Base-by-base conservation (phyloP, 1,140 invertebrate species). In the Meloidogyne chitwoodi region DNA sequence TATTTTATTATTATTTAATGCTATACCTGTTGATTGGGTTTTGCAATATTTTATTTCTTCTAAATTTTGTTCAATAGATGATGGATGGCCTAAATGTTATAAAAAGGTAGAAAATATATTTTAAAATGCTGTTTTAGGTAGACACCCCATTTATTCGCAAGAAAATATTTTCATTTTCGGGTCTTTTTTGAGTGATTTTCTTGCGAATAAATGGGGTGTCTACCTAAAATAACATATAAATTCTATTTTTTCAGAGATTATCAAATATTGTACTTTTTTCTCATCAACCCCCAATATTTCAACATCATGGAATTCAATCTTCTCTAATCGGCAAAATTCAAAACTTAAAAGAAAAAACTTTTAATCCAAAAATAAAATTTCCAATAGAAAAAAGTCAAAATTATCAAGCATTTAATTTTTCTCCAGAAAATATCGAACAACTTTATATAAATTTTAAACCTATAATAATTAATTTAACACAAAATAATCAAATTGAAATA, bases 21-120 rank as follows among this genome's bases (percentile, higher is more conserved):
- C n/a, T 4, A 26, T 74, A 26, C 75, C 75, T 63, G 75, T 76
- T 34, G 75, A 76, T 70, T 76, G 75, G 75, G 74, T 76, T 73
- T 34, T 76, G 2, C 2, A 62, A 6, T 19, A 74, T 41, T 2
- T 76, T 2, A 62, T 76, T 38, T 19, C 6, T 24, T 5, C 75
- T 16, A 76, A 76, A 41, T 72, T 64, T n/a, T 72, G 70, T 31
- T 34, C 56, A 12, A 24, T 72, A 11, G 70, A 72, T 63, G 70
- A 72, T 19, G 64, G 22, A 19, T 19, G 22, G 22, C 19, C 27
- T 10, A 56, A 72, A 24, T 72, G 70, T 56, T 24, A 63, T n/a
- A 72, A 48, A 62, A 62, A 72, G 70, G 70, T 72, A 2, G 19
- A 22, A n/a, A n/a, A n/a, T n/a, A n/a, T n/a, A n/a, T n/a, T n/a